Percentiles rank a stretch among this genome's conserved stretches.
These are phyloP conservation scores for Mylabris sibirica DNA, from an alignment of 2,888 invertebrate species.

Conservation along the genomic window DNA sequence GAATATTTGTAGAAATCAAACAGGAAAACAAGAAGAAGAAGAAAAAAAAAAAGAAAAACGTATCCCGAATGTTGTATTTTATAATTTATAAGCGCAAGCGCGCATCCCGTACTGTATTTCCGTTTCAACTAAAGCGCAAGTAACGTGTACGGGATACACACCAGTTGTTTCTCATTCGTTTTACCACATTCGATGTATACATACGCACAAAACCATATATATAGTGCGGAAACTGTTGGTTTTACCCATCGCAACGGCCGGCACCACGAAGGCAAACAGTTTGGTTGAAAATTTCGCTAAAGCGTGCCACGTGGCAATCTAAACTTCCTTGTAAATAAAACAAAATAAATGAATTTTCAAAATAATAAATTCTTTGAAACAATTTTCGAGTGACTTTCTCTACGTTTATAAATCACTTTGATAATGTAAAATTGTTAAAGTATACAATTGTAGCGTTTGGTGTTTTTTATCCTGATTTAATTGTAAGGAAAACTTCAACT, in stretches of 20 bases:
- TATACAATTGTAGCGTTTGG: not conserved
- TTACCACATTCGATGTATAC: conserved; percentile 35
- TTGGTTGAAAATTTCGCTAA: not conserved
- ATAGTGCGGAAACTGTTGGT: not conserved
- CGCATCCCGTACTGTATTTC: conserved; percentile 35
- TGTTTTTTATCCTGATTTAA: not conserved
- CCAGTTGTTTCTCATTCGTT: conserved; percentile 45
- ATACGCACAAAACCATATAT: not conserved
- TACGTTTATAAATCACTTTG: too few species aligned
- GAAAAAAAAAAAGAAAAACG: not conserved
- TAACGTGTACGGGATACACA: conserved; percentile 30
- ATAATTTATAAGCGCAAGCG: conserved; percentile 40
- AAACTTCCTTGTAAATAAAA: too few species aligned
- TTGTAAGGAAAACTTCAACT: not conserved
- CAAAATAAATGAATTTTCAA: not conserved
- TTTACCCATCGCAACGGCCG: not conserved
- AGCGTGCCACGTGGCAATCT: conserved; percentile 28
- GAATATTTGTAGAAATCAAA: not conserved
- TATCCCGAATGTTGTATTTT: conserved; percentile 14
- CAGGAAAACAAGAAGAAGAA: not conserved
- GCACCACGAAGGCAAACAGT: not conserved
- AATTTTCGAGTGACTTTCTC: too few species aligned
- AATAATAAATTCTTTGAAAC: not conserved
- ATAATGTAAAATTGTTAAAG: not conserved
- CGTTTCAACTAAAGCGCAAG: conserved; percentile 37